Conservation (phyloP, 2,113 vertebrate species). For the Lynx canadensis region DNA sequence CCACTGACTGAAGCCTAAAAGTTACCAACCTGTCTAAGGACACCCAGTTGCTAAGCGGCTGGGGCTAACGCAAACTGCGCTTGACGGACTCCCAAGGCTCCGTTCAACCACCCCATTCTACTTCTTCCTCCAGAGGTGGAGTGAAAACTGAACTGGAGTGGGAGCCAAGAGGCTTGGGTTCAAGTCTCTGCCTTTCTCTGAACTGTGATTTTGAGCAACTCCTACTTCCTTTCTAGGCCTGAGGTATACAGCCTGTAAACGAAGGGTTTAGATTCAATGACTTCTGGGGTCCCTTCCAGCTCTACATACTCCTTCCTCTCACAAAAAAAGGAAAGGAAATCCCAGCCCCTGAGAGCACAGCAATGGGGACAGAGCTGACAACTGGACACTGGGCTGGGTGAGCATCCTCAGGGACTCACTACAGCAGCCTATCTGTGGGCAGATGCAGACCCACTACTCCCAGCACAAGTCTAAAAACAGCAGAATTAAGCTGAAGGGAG, state of each 20-base stretch:
- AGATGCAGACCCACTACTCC: not conserved
- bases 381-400: not conserved
- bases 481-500: not conserved
- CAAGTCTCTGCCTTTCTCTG: not conserved
- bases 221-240: not conserved
- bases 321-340: not conserved
- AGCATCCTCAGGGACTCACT: not conserved
- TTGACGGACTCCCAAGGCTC: not conserved
- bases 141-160: not conserved
- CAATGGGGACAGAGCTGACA: not conserved
- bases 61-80: not conserved
- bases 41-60: not conserved
- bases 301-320: not conserved
- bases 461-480: not conserved
- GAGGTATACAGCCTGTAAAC: not conserved
- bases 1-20: not conserved
- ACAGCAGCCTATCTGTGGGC: not conserved
- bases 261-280: not conserved
- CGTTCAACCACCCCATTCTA: not conserved
- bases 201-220: not conserved
- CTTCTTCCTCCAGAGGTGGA: not conserved
- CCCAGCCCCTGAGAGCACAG: not conserved
- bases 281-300: not conserved
- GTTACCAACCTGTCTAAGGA: not conserved
- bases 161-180: not conserved